Evolutionary conservation across 2,797 vertebrate genomes (phyloP).

Genomic region (Chelon auratus): DNA sequence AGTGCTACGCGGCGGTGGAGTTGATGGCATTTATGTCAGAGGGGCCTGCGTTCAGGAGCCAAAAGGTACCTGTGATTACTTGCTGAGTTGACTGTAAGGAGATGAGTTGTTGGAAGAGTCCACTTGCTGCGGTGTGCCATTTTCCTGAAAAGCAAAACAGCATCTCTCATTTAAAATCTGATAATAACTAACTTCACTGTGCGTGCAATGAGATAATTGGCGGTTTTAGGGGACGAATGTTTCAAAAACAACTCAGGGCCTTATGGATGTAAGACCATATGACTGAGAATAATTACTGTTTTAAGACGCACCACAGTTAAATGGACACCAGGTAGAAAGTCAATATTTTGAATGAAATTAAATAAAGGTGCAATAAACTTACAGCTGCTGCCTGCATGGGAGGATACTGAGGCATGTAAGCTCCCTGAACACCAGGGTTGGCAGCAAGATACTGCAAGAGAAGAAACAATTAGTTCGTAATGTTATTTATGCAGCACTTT

Average conservation of each 20-base stretch:
- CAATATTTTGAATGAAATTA: conserved; percentile 16
- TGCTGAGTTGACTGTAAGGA: conserved; percentile 98
- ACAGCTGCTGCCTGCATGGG: conserved; percentile 93
- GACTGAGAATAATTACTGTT: conserved; percentile 16
- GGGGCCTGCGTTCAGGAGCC: neutral
- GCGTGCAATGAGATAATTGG: conserved; percentile 60
- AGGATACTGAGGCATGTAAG: conserved; percentile 95
- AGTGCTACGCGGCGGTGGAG: too few species aligned
- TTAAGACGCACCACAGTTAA: conserved; percentile 22
- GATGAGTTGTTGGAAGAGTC: conserved; percentile 97
- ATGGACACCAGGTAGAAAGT: conserved; percentile 11
- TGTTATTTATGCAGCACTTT: neutral
- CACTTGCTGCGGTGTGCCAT: conserved; percentile 93
- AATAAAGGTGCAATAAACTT: conserved; percentile 45
- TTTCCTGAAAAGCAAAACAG: conserved; percentile 86
- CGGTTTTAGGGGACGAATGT: conserved; percentile 40
- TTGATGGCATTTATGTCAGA: neutral
- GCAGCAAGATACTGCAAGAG: conserved; percentile 94
- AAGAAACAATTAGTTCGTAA: conserved; percentile 12
- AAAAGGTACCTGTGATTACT: conserved; percentile 92
- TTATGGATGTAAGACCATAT: conserved; percentile 26
- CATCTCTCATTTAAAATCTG: conserved; percentile 44
- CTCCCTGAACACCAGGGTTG: conserved; percentile 95
- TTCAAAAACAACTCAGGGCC: conserved; percentile 45
- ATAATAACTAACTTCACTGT: conserved; percentile 51